These are phyloP conservation scores for Ochropleura plecta DNA, from an alignment of 2,888 invertebrate genomes.

Conservation along the genomic window DNA sequence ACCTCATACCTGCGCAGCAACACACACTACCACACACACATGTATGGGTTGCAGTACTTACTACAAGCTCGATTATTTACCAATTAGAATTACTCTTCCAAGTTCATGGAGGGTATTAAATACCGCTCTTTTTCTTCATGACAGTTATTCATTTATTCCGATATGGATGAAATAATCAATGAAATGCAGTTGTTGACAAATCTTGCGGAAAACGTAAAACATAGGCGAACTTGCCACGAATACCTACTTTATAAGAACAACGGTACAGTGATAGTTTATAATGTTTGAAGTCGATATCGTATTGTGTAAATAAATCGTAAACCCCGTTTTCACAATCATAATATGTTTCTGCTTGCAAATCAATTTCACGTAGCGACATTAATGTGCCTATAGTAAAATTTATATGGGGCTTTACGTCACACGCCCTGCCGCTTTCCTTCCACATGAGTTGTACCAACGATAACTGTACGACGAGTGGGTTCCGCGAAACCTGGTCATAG, in stretches of 20 bases:
- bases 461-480: constrained; percentile 74
- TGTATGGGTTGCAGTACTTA: constrained; percentile 21
- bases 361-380: constrained; percentile 91
- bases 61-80: constrained; percentile 31
- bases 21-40: constrained; percentile 36
- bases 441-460: constrained; percentile 81
- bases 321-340: constrained; percentile 91
- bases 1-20: constrained; percentile 39
- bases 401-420: constrained; percentile 89
- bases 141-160: constrained; percentile 14
- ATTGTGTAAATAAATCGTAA: constrained; percentile 90
- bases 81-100: constrained; percentile 41
- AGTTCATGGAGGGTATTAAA: constrained; percentile 41
- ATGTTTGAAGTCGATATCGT: constrained; percentile 85
- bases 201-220: constrained; percentile 39
- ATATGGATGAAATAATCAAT: constrained; percentile 55
- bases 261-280: constrained; percentile 84
- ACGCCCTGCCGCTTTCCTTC: constrained; percentile 82
- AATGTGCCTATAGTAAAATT: constrained; percentile 90
- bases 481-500: constrained; percentile 74
- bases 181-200: constrained; percentile 38
- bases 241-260: constrained; percentile 67
- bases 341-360: constrained; percentile 90
- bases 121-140: constrained; percentile 24
- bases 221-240: constrained; percentile 64